Percentiles rank a stretch among this genome's conserved stretches.
phyloP scores from a whole-genome alignment of 1,140 invertebrate species.

The Sycophila sp. region DNA sequence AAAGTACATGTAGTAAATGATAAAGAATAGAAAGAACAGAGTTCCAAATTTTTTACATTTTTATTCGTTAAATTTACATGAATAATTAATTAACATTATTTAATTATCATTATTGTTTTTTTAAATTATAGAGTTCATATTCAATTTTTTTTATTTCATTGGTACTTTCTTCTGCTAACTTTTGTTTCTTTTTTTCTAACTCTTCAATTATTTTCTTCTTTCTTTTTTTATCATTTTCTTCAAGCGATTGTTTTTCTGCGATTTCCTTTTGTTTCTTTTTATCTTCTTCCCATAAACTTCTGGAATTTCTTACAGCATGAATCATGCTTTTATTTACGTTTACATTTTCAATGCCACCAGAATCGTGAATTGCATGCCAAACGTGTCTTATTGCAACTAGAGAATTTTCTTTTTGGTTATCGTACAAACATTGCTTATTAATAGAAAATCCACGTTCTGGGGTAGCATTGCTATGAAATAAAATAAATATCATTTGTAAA shows the following conservation, averaged over 20 bases:
- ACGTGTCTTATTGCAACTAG: constrained; percentile 29
- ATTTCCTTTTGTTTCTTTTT: background rate
- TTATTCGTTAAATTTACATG: too few relatives aligned
- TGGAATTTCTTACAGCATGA: background rate
- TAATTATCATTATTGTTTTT: too few relatives aligned
- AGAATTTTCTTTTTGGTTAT: constrained; percentile 21
- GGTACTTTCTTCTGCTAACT: too few relatives aligned
- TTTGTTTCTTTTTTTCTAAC: background rate
- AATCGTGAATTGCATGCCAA: constrained; percentile 17
- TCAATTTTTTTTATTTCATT: too few relatives aligned
- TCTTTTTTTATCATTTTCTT: background rate
- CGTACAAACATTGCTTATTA: constrained; percentile 28
- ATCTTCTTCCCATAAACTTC: background rate
- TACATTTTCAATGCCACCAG: constrained; percentile 11
- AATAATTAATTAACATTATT: too few relatives aligned
- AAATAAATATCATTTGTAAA: constrained; percentile 21
- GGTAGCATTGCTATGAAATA: constrained; percentile 31
- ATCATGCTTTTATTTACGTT: constrained; percentile 21
- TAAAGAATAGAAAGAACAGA: too few relatives aligned
- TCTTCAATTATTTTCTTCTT: constrained; percentile 7
- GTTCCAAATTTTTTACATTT: too few relatives aligned
- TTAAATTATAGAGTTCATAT: too few relatives aligned
- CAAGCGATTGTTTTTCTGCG: too few relatives aligned
- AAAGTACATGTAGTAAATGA: too few relatives aligned
- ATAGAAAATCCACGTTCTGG: constrained; percentile 33